phyloP scores from a whole-genome alignment of 2,797 vertebrate species.

The Allobates femoralis region DNA sequence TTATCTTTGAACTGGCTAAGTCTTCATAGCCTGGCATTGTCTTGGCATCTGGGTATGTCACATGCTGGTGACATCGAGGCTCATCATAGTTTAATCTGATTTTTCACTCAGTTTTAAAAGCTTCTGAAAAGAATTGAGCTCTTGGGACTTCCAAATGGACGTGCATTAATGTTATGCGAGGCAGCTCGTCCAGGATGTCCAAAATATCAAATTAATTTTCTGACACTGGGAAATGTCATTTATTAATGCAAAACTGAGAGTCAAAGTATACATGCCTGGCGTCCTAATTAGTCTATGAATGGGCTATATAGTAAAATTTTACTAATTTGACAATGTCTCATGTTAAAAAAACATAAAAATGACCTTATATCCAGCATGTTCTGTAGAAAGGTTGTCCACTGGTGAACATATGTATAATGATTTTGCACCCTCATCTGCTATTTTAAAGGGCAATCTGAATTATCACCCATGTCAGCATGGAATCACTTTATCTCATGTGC shows the following conservation, averaged over 20 bases:
- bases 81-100: slow-evolving; percentile 53
- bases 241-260: neutral
- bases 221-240: slow-evolving; percentile 25
- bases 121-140: slow-evolving; percentile 18
- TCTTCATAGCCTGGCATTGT: slow-evolving; percentile 2
- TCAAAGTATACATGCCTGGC: neutral
- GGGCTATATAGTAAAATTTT: neutral
- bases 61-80: neutral
- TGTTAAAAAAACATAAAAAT: too few relatives aligned
- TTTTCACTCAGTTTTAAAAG: slow-evolving; percentile 54
- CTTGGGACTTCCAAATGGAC: slow-evolving; percentile 30
- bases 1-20: neutral
- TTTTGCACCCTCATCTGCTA: too few relatives aligned
- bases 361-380: too few relatives aligned
- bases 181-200: slow-evolving; percentile 6
- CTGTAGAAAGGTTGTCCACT: too few relatives aligned
- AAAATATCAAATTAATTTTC: slow-evolving; percentile 24
- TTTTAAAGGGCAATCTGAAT: too few relatives aligned
- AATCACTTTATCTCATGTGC: too few relatives aligned
- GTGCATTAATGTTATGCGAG: slow-evolving; percentile 31
- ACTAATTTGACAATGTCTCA: neutral
- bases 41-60: slow-evolving; percentile 26
- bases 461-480: too few relatives aligned
- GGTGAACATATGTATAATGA: too few relatives aligned
- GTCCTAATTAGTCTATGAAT: neutral